Evolutionary conservation across 92 coral and sea anemone genomes (phyloP).

Genomic region (Umimayanthus kanabou): DNA sequence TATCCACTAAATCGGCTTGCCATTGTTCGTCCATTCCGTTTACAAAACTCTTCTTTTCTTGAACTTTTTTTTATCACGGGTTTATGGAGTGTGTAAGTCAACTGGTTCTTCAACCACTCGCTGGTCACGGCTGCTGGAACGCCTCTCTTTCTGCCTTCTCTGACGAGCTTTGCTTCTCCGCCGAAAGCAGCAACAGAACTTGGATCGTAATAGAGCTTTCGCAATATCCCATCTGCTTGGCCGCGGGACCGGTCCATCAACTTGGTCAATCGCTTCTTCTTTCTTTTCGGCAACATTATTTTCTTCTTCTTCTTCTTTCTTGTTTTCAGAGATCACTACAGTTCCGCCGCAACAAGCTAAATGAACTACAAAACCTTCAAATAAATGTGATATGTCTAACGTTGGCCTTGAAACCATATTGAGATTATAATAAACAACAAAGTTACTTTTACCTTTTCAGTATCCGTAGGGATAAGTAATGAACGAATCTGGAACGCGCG

Average conservation of each 20-base stretch:
- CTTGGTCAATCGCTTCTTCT: too few relatives aligned
- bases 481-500: too few relatives aligned
- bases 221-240: not conserved
- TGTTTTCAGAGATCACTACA: not conserved
- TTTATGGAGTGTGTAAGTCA: not conserved
- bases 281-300: not conserved
- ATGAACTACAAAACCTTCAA: not conserved
- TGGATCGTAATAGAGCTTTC: not conserved
- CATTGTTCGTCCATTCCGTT: slow-evolving; percentile 25
- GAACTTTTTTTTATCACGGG: not conserved
- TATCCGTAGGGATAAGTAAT: not conserved
- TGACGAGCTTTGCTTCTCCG: not conserved
- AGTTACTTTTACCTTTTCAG: not conserved
- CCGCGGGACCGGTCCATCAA: not conserved
- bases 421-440: too few relatives aligned
- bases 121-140: not conserved
- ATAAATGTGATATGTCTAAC: not conserved
- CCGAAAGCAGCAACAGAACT: slow-evolving; percentile 12
- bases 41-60: not conserved
- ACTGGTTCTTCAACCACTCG: slow-evolving; percentile 4
- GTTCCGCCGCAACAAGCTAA: not conserved
- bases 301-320: too few relatives aligned
- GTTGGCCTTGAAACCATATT: not conserved
- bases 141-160: not conserved
- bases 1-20: slow-evolving; percentile 2